Base-by-base conservation (phyloP, 2,888 invertebrate species). In the Sinhomidia bicolor region DNA sequence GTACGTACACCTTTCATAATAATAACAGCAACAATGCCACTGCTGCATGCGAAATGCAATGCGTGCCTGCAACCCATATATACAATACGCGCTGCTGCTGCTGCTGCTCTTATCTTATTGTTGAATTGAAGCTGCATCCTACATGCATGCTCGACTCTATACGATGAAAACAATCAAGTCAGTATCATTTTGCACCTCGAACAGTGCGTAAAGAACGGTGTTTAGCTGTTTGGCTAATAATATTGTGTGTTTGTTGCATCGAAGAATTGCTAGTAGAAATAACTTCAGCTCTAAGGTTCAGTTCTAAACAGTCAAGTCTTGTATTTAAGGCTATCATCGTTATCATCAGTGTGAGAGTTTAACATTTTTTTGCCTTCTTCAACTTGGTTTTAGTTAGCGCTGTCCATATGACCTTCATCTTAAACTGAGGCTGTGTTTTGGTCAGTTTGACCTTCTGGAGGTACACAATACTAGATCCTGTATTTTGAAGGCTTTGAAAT, bases 141-240 rank as follows among this genome's bases (percentile, higher is more conserved):
- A 71, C 86, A 86, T 80, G 80, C 79, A 68, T 54, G 32, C 36
- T 36, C 4, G 36, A 5, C 36, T 65, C 29, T 76, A 23, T 29
- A 54, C 80, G 41, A 88, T 81, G 85, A 89, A 89, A 85, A 89
- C 81, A 84, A 65, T 88, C 84, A 54, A 78, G 89, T 89, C 89
- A 89, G 89, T 89, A 80, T 83, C 81, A 81, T 85, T 89, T 83
- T 89, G 85, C 51, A 71, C 68, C 76, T 89, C 85, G 57, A 80
- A 41, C 74, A 85, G 85, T 85, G 78, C 78, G 85, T 78, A 62
- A 60, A 74, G 85, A 85, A 81, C 81, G 81, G 81, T 47, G 80
- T 20, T 44, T 47, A 29, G 79, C 62, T 81, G 65, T 65, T 29
- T 62, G 20, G 32, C 23, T 57, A 10, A 10, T 23, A 26, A 23